Conservation (phyloP, 2,113 vertebrate genomes). For the Suricata suricatta region DNA sequence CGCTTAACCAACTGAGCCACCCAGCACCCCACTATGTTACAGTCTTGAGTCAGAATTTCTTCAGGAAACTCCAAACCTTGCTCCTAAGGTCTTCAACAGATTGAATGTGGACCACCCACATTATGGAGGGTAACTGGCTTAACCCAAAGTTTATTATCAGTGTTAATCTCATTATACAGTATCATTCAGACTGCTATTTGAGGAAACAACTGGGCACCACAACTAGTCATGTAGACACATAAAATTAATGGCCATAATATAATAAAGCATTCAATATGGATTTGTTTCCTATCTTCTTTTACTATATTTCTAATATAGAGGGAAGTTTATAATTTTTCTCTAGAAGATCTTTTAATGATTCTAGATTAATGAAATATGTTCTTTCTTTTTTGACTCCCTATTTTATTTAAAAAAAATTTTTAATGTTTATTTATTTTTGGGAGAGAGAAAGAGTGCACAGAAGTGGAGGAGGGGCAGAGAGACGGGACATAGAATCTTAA, state of each 20-base stretch:
- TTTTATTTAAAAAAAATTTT: not conserved
- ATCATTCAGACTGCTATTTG: not conserved
- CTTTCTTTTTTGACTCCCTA: not conserved
- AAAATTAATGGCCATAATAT: not conserved
- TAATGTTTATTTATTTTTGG: too few species aligned
- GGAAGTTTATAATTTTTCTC: not conserved
- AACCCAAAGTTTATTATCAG: not conserved
- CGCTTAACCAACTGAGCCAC: too few species aligned
- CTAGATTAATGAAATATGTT: not conserved
- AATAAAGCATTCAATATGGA: not conserved
- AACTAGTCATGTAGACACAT: not conserved
- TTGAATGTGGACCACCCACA: not conserved
- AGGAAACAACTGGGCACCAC: not conserved
- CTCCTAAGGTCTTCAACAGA: not conserved
- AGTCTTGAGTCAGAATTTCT: not conserved
- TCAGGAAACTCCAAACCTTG: not conserved
- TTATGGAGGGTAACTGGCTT: not conserved
- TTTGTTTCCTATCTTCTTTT: not conserved
- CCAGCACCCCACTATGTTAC: not conserved
- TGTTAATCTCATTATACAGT: not conserved
- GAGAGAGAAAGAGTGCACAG: too few species aligned
- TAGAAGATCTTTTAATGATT: not conserved
- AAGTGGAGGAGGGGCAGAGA: too few species aligned
- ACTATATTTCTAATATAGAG: not conserved
- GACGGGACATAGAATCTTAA: too few species aligned